phyloP scores from a whole-genome alignment of 35 echinoderm and acorn worm genomes.

The Ophioderma brevispina region DNA sequence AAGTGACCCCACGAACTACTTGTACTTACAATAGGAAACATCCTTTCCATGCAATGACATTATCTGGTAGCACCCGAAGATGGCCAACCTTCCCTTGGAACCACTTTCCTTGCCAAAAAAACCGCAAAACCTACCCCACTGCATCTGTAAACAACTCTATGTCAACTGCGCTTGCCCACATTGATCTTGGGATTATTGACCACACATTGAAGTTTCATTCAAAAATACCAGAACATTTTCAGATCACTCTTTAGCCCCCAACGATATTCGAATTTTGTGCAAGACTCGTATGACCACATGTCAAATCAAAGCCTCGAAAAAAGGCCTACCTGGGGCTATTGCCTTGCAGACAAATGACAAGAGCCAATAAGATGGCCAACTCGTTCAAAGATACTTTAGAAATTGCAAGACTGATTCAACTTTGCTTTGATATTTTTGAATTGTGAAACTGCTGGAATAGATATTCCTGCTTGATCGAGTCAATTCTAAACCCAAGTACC shows the following conservation, averaged over 20 bases:
- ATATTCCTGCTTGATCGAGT: not conserved
- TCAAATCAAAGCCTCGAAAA: constrained; percentile 30
- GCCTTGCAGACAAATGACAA: constrained; percentile 35
- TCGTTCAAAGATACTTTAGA: not conserved
- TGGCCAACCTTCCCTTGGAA: constrained; percentile 3
- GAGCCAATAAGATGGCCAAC: not conserved
- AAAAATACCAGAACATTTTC: constrained; percentile 6
- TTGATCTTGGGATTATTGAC: not conserved
- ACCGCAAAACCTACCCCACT: constrained; percentile 25
- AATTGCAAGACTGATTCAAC: not conserved
- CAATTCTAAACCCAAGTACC: constrained; percentile 11
- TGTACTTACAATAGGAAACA: not conserved
- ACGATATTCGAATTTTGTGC: constrained; percentile 6
- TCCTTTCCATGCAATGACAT: not conserved
- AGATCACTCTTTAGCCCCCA: constrained; percentile 11
- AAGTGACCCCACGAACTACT: not conserved
- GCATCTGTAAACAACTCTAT: constrained; percentile 11
- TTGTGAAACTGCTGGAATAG: constrained; percentile 22
- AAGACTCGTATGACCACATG: not conserved
- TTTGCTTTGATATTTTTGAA: not conserved
- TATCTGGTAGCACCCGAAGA: no score
- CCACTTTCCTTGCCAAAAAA: constrained; percentile 27
- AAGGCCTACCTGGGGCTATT: constrained; percentile 19
- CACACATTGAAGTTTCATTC: not conserved
- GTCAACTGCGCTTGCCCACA: not conserved